Base-by-base conservation (phyloP, 2,797 vertebrate genomes). In the Peromyscus attwateri region DNA sequence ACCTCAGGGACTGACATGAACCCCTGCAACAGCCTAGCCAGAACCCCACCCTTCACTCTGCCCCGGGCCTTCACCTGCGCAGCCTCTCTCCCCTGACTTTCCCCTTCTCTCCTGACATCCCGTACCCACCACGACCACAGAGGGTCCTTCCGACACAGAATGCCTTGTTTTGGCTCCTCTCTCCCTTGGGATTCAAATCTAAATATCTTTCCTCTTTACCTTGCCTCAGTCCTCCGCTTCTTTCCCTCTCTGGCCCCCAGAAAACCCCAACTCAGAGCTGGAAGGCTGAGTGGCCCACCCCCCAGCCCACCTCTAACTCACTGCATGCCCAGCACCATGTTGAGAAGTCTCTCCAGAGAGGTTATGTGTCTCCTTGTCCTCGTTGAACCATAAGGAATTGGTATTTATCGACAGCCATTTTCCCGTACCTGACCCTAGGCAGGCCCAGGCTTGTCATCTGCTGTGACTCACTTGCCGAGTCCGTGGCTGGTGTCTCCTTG, bases 41-140 rank as follows among this genome's bases (percentile, higher is more conserved):
- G 37, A 25, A 9, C 17, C 34, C 3, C 2, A 17, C 40, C 66
- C 25, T 79, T 68, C 62, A 3, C 62, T 27, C 0, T 68, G 83
- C 27, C 46, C 91, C 31, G 21, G 31, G 40, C 88, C 52, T 21
- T 57, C 21, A 7, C 25, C 64, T 29, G 29, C 68, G 71, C 46
- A 84, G 4, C 4, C 4, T 31, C 19, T 40, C 17, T 31, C 76
- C 19, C 49, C 37, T 27, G 64, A 1, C 49, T 52, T 46, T 7
- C 64, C 31, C 62, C 23, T 70, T 29, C 62, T 46, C 14, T 37
- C 49, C 31, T 5, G 60, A 79, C 66, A 3, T 37, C 3, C 9
- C 2, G 5, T n/a, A 3, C 55, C 52, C n/a, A 52, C 68, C 64
- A 1, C 0, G 1, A 46, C 37, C 6, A 1, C 0, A 23, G 71